A percentile compares a stretch with the other conserved stretches of the same genome.
Evolutionary conservation across 2,888 invertebrate species (phyloP).

Genomic region (Caenorhabditis macrosperma): DNA sequence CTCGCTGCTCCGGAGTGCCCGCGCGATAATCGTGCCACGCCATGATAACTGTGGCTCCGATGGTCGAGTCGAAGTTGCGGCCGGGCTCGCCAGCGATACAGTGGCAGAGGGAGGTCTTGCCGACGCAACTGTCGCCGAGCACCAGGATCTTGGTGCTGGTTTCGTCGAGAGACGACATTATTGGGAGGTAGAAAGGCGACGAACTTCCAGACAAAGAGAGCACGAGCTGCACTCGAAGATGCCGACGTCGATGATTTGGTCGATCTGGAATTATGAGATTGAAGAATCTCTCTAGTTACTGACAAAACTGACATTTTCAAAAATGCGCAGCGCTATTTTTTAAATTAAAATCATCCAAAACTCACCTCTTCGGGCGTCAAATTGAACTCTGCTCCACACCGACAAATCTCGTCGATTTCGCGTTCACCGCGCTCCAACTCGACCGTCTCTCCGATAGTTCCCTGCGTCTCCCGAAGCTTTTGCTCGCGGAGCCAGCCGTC

Average conservation of each 20-base stretch:
- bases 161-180: conserved; percentile 51
- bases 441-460: conserved; percentile 69
- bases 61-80: conserved; percentile 86
- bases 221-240: conserved; percentile 77
- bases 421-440: conserved; percentile 51
- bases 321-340: not conserved
- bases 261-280: conserved; percentile 33
- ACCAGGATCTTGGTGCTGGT: conserved; percentile 86
- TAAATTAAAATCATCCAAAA: not conserved
- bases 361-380: conserved; percentile 59
- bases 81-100: conserved; percentile 67
- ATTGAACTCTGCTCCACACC: conserved; percentile 67
- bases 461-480: conserved; percentile 69
- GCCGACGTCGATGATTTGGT: conserved; percentile 73
- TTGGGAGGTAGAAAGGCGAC: conserved; percentile 1
- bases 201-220: conserved; percentile 73
- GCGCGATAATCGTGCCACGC: conserved; percentile 85
- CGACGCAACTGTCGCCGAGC: conserved; percentile 95
- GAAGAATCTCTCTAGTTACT: no score
- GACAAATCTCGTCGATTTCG: conserved; percentile 65
- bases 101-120: conserved; percentile 85
- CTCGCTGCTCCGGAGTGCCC: conserved; percentile 73
- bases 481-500: conserved; percentile 77
- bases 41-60: conserved; percentile 87
- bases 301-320: not conserved